Evolutionary conservation across 1,140 invertebrate species (phyloP), one percentile per base, ranked within the genome.

Genomic region (Lepidurus arcticus): DNA sequence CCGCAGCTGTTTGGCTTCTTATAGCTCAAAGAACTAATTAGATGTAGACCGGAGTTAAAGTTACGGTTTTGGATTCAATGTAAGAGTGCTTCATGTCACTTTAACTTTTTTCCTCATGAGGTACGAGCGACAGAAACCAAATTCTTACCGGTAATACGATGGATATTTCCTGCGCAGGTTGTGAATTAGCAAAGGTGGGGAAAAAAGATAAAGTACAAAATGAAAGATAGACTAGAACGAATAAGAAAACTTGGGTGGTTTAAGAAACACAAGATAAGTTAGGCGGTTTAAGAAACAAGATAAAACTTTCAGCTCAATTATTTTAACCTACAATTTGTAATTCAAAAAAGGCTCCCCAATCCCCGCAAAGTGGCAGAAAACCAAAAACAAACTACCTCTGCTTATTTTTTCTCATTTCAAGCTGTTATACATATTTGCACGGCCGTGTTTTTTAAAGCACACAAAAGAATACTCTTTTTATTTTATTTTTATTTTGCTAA

Each of bases 141-240:
- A 26, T 78, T 74, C 85, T 85, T 84, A 85, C 84, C 85, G 84
- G 81, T 87, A 87, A 83, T 86, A 85, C 81, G 86, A 86, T 45
- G 86, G 86, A 81, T 84, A 86, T 21, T 86, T 86, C 85, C 86
- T 87, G 82, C 53, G 53, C 1, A 13, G n/a, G 53, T 13, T 65
- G 53, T 65, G 53, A 65, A n/a, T 65, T 9, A 47, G 45, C 45
- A 47, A 47, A 65, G 53, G 2, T n/a, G 53, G 45, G 44, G 53
- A 9, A 65, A 65, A 65, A 65, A 65, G 53, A 65, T 21, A 65
- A 65, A 65, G 53, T 65, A 65, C 13, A 65, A 65, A 65, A 65
- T 65, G 53, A 65, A 65, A 65, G 53, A 65, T 65, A 65, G 53
- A 65, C 45, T 10, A 10, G 9, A 65, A 13, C n/a, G 21, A 16